Evolutionary conservation across 2,797 vertebrate species (phyloP).

Genomic region (Onychomys arenicola): DNA sequence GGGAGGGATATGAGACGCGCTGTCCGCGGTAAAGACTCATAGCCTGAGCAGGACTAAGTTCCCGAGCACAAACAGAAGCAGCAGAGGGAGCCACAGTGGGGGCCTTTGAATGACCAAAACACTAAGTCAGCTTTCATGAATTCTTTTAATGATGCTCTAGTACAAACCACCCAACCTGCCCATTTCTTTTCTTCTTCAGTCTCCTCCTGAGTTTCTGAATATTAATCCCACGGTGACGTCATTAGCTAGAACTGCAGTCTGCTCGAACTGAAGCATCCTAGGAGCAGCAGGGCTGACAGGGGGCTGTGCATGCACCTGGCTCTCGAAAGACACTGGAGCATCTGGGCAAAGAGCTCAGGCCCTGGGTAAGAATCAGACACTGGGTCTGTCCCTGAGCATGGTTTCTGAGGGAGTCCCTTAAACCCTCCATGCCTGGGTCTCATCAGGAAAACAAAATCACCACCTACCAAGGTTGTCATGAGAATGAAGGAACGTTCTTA

Average conservation of each 20-base stretch:
- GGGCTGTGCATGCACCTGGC: neutral
- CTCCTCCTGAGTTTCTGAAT: conserved; percentile 55
- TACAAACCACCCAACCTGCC: conserved; percentile 63
- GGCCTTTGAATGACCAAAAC: neutral
- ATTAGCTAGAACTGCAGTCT: conserved; percentile 36
- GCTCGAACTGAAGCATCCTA: conserved; percentile 61
- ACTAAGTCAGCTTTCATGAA: neutral
- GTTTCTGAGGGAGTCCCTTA: neutral
- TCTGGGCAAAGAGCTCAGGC: neutral
- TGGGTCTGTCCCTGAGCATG: neutral
- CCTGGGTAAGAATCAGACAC: neutral
- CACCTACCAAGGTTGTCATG: neutral
- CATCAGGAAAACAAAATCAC: neutral
- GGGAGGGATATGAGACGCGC: neutral
- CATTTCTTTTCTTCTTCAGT: conserved; percentile 66
- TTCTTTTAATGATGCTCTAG: conserved; percentile 36
- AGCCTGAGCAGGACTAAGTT: neutral
- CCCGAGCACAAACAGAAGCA: neutral
- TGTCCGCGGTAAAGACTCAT: neutral
- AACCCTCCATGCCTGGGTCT: neutral
- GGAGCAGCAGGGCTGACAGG: neutral
- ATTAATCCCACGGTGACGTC: conserved; percentile 63
- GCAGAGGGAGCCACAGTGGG: rapidly evolving
- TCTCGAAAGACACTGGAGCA: neutral
- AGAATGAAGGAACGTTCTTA: conserved; percentile 34